phyloP scores from a whole-genome alignment of 2,888 invertebrate species.

The Ichneumoninae sp. region DNA sequence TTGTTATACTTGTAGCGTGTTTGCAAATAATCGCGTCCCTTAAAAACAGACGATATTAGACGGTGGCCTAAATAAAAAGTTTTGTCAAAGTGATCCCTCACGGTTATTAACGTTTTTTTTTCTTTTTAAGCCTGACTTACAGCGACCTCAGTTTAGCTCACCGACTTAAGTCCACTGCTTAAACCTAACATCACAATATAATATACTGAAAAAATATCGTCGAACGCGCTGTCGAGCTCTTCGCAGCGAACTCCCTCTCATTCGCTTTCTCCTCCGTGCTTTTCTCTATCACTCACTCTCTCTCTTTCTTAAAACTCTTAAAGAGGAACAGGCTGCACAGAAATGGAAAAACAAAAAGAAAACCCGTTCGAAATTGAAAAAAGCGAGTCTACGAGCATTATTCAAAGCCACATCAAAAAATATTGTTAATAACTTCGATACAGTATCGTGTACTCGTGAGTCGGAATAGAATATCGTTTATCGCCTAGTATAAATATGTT shows the following conservation, averaged over 20 bases:
- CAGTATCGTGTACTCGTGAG: conserved; percentile 35
- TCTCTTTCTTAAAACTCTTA: conserved; percentile 62
- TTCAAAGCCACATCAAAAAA: conserved; percentile 47
- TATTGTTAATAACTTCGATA: conserved; percentile 40
- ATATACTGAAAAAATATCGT: conserved; percentile 77
- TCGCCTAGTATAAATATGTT: conserved; percentile 48
- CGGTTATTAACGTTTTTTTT: conserved; percentile 65
- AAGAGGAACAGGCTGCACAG: conserved; percentile 68
- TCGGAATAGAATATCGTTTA: conserved; percentile 49
- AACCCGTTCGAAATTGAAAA: conserved; percentile 45
- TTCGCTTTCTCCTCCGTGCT: conserved; percentile 45
- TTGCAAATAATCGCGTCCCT: conserved; percentile 43
- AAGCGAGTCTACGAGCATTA: conserved; percentile 57
- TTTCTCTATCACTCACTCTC: conserved; percentile 44
- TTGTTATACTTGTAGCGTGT: conserved; percentile 11
- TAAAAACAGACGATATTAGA: conserved; percentile 19
- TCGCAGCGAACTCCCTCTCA: conserved; percentile 24
- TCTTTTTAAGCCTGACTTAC: conserved; percentile 79
- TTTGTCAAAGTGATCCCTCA: conserved; percentile 60
- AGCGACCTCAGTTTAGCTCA: conserved; percentile 82
- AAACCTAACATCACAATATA: conserved; percentile 84
- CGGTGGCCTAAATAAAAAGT: conserved; percentile 39
- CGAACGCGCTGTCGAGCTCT: conserved; percentile 37
- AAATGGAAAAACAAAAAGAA: conserved; percentile 34
- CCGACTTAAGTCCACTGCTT: conserved; percentile 81